A percentile compares a stretch with the other conserved stretches of the same genome.
These are phyloP conservation scores for Umimayanthus chanpuru DNA, from an alignment of 92 coral and sea anemone genomes.

Conservation along the genomic window DNA sequence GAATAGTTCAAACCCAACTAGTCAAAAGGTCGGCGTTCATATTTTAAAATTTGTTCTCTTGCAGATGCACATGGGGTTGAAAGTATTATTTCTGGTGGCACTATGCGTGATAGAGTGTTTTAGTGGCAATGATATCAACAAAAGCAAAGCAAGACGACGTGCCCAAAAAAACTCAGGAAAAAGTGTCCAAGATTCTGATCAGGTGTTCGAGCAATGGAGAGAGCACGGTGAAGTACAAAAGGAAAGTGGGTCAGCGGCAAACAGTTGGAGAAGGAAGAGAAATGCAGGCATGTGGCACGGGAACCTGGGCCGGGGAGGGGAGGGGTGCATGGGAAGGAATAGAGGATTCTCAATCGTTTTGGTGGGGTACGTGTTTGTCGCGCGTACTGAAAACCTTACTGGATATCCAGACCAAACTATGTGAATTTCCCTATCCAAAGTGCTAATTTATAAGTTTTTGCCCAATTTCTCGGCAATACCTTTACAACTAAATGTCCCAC, in stretches of 20 bases:
- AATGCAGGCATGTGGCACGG: neutral
- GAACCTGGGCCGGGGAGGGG: no score
- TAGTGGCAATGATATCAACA: neutral
- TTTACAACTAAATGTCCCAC: no score
- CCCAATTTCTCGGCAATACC: no score
- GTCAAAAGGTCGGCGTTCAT: neutral
- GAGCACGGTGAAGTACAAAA: neutral
- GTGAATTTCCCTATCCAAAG: no score
- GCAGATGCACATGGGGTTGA: neutral
- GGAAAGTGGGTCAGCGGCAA: neutral
- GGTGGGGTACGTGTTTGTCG: no score
- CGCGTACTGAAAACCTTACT: no score
- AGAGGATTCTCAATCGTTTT: no score
- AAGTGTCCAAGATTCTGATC: conserved; percentile 8
- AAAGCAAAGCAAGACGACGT: neutral
- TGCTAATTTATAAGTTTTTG: no score
- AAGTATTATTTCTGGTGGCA: neutral
- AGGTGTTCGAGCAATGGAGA: neutral
- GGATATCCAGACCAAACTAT: no score
- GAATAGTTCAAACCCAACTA: neutral
- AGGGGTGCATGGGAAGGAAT: no score
- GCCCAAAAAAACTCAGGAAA: neutral
- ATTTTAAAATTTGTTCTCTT: no score
- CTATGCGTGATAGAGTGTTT: neutral
- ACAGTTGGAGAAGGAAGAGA: conserved; percentile 6